These are phyloP conservation scores for Poeciliopsis turneri DNA, from an alignment of 2,797 vertebrate species.

Conservation along the genomic window DNA sequence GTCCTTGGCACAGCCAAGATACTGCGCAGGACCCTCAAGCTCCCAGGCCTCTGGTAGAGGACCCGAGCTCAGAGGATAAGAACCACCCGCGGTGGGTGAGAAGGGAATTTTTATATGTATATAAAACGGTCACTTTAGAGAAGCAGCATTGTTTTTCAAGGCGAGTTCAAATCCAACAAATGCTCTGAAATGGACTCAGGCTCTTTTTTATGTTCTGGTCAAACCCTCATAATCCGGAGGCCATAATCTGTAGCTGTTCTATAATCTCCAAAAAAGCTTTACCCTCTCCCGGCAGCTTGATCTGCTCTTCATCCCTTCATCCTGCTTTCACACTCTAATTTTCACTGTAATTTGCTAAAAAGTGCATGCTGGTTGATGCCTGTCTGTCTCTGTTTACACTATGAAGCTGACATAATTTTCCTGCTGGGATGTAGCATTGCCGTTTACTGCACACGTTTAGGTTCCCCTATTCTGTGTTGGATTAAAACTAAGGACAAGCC, in stretches of 20 bases:
- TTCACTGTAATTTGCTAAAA: constrained; percentile 77
- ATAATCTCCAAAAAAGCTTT: constrained; percentile 79
- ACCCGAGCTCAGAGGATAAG: too few relatives aligned
- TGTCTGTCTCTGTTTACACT: constrained; percentile 62
- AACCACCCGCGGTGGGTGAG: too few relatives aligned
- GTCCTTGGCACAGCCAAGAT: too few relatives aligned
- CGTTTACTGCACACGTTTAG: constrained; percentile 17
- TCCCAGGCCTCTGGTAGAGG: too few relatives aligned
- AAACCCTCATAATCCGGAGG: constrained; percentile 74
- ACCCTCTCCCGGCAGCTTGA: constrained; percentile 61
- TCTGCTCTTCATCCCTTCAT: constrained; percentile 71
- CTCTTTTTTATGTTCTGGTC: constrained; percentile 45
- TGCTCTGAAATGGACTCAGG: constrained; percentile 29
- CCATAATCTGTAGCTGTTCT: constrained; percentile 73
- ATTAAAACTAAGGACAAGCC: constrained; percentile 59
- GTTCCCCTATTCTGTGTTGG: constrained; percentile 47
- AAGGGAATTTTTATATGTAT: too few relatives aligned
- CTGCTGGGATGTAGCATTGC: constrained; percentile 13
- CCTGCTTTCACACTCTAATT: constrained; percentile 76
- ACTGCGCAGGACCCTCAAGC: too few relatives aligned
- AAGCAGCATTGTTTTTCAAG: not conserved
- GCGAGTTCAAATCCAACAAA: constrained; percentile 4
- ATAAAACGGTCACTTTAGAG: not conserved
- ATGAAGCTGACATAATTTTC: constrained; percentile 50
- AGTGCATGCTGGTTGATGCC: constrained; percentile 64